Base-by-base conservation (phyloP, 2,888 invertebrate species). In the Peribatodes rhomboidaria region DNA sequence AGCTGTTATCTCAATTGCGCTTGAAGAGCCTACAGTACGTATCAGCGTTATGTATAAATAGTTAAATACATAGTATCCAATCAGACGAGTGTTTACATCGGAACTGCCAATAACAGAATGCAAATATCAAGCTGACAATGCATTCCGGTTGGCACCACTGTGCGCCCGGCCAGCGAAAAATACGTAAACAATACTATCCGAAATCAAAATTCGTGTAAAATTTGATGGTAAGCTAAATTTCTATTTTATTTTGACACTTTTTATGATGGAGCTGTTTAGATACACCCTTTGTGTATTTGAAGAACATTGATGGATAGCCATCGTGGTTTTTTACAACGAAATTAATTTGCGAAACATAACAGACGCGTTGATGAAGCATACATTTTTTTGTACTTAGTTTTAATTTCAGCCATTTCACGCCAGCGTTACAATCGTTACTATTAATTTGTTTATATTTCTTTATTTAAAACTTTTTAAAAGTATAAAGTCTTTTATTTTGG, bases 61-160 rank as follows among this genome's bases (percentile, higher is more conserved):
- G 31, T 49, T 79, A 78, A 78, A 80, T 79, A 81, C 80, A 82
- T 82, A 76, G 76, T 79, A 81, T 86, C 84, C 89, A 90, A 90
- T 92, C 89, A 88, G 85, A 82, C 77, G 78, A 83, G 78, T 90
- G 86, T 90, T 87, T 89, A 88, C 89, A 87, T 81, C 80, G 82
- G 78, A 77, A 84, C 83, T 83, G 84, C 86, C 89, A 89, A 92
- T 91, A 91, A 89, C 89, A 82, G 83, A 88, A 89, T 89, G 90
- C 88, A 91, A 92, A 92, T 90, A 90, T 79, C 76, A 80, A 84
- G 78, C 74, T 82, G 76, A 85, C 81, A 82, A 79, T 84, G 82
- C 77, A 78, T 77, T 77, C 76, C 59, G 59, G 66, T 71, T 73
- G 70, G 75, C 61, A 67, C 71, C 68, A 77, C 68, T 62, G 70